phyloP scores from a whole-genome alignment of 2,797 vertebrate genomes.

The Bufotes viridis region DNA sequence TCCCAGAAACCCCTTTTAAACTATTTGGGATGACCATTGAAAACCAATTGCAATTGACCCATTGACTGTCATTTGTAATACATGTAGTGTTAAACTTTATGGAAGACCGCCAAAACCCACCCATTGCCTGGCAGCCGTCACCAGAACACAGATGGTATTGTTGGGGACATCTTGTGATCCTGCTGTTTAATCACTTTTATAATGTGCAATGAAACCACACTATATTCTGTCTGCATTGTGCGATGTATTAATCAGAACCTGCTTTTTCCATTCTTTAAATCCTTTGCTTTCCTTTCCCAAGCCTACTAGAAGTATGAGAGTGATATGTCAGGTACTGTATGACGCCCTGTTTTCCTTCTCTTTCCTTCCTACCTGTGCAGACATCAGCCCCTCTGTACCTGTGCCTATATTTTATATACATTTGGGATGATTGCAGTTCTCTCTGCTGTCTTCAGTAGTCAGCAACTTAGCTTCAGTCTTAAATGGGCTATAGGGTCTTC shows the following conservation, averaged over 20 bases:
- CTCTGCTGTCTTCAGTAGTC: neutral
- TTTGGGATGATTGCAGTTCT: neutral
- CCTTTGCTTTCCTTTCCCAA: conserved; percentile 94
- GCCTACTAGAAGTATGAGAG: conserved; percentile 99
- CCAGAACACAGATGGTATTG: neutral
- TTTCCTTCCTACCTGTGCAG: neutral
- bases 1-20: too few relatives aligned
- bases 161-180: neutral
- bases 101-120: too few relatives aligned
- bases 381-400: neutral
- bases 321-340: conserved; percentile 99
- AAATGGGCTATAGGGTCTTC: neutral
- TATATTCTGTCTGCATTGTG: neutral
- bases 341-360: conserved; percentile 36
- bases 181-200: neutral
- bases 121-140: neutral
- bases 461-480: neutral
- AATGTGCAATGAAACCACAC: neutral
- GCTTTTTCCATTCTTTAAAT: conserved; percentile 67
- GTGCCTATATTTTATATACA: neutral
- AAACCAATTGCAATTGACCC: neutral
- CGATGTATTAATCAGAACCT: conserved; percentile 66
- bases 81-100: neutral
- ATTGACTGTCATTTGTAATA: neutral
- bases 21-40: neutral